Percentiles rank a stretch among this genome's conserved stretches.
These are phyloP conservation scores for Apodemus agrarius DNA, from an alignment of 2,797 vertebrate genomes.

Conservation along the genomic window DNA sequence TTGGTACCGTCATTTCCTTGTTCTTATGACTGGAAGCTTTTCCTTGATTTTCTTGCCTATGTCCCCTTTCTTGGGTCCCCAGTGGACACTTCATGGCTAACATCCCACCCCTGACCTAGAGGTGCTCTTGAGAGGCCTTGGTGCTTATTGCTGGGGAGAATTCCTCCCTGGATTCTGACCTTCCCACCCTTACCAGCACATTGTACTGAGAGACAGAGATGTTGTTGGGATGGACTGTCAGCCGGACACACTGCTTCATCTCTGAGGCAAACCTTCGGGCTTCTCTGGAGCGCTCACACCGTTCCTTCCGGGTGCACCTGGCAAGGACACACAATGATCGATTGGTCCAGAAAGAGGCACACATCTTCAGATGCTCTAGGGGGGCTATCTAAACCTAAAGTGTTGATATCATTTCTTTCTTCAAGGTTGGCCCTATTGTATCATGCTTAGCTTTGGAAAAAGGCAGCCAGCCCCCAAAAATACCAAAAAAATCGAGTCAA, in stretches of 20 bases:
- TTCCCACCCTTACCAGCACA: slow-evolving; percentile 92
- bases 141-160: too few species aligned
- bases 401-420: not conserved
- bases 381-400: not conserved
- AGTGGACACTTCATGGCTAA: not conserved
- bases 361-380: not conserved
- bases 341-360: not conserved
- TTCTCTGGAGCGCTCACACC: slow-evolving; percentile 95
- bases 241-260: slow-evolving; percentile 97
- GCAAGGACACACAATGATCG: not conserved
- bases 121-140: accelerated
- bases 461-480: not conserved
- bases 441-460: not conserved
- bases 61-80: not conserved
- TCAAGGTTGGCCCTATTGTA: not conserved
- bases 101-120: not conserved
- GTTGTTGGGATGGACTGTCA: slow-evolving; percentile 98
- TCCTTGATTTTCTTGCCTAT: not conserved
- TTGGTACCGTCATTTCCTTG: not conserved
- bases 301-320: slow-evolving; percentile 98
- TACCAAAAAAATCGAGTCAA: not conserved
- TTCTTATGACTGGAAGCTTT: not conserved
- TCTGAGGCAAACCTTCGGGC: slow-evolving; percentile 96
- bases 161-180: not conserved
- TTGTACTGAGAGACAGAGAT: slow-evolving; percentile 99